Evolutionary conservation across 2,888 invertebrate genomes (phyloP).

Genomic region (Synanthedon tipuliformis): DNA sequence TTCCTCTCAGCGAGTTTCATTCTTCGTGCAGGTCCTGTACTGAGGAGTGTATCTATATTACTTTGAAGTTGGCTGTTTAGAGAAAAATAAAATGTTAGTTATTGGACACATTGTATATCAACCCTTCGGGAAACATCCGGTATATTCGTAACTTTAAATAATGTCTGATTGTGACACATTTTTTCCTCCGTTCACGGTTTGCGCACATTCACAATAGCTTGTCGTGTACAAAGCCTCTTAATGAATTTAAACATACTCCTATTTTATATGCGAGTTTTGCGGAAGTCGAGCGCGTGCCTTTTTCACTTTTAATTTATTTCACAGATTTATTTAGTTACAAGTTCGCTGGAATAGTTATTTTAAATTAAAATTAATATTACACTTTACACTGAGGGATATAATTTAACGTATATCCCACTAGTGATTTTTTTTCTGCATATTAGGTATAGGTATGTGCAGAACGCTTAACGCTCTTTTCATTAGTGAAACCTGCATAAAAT

Average conservation of each 20-base stretch:
- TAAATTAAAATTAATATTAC: neutral
- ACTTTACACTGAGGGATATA: neutral
- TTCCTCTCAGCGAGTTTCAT: no score
- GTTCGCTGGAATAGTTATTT: neutral
- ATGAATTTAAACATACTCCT: conserved; percentile 24
- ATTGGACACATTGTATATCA: no score
- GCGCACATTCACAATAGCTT: conserved; percentile 25
- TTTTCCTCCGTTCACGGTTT: conserved; percentile 13
- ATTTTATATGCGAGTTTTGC: conserved; percentile 24
- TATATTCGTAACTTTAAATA: neutral
- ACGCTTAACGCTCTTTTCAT: no score
- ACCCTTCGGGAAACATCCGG: neutral
- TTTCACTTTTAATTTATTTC: conserved; percentile 16
- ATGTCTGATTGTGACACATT: neutral
- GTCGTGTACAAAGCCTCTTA: conserved; percentile 21
- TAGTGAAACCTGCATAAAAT: no score
- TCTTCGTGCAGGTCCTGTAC: no score
- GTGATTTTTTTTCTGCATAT: neutral
- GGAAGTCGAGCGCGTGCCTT: conserved; percentile 21
- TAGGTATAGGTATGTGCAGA: no score
- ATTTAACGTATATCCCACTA: neutral
- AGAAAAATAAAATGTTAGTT: no score
- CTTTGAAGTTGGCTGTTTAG: no score
- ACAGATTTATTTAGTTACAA: conserved; percentile 12
- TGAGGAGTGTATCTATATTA: no score